phyloP scores from a whole-genome alignment of 2,888 invertebrate species.

The Synergus itoensis region DNA sequence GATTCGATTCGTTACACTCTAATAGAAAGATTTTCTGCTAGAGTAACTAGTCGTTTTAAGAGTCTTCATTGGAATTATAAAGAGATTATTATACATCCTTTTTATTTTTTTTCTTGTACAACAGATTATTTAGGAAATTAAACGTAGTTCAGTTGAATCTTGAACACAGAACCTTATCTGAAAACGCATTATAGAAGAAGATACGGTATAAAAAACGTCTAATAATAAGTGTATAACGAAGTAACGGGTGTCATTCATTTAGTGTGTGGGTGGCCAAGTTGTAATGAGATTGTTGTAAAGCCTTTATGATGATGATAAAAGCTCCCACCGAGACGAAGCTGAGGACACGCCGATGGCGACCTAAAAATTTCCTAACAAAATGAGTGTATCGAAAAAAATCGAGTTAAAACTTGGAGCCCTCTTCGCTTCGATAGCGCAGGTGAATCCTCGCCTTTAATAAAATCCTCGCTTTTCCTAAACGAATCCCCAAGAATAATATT shows the following conservation, averaged over 20 bases:
- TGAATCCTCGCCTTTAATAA: conserved; percentile 53
- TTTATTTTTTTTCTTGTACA: background rate
- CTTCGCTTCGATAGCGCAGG: conserved; percentile 52
- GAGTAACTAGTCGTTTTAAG: background rate
- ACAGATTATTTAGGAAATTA: background rate
- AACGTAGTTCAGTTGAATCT: background rate
- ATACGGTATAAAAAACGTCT: background rate
- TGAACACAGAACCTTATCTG: background rate
- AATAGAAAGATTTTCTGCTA: conserved; percentile 1
- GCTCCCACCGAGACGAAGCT: conserved; percentile 45
- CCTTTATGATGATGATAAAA: conserved; percentile 59
- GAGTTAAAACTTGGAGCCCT: conserved; percentile 56
- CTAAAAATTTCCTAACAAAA: conserved; percentile 65
- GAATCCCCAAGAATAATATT: conserved; percentile 59
- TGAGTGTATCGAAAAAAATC: conserved; percentile 62
- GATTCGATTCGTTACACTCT: conserved; percentile 2
- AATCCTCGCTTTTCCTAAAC: conserved; percentile 43
- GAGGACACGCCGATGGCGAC: conserved; percentile 45
- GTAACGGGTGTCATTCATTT: background rate
- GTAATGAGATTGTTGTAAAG: conserved; percentile 64
- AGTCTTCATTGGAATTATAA: background rate
- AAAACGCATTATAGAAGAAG: background rate
- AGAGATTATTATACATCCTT: background rate
- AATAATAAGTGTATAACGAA: background rate
- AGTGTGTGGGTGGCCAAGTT: conserved; percentile 37